A percentile compares a stretch with the other conserved stretches of the same genome.
phyloP scores from a whole-genome alignment of 2,888 invertebrate genomes.

The Ypsolopha scabrella region DNA sequence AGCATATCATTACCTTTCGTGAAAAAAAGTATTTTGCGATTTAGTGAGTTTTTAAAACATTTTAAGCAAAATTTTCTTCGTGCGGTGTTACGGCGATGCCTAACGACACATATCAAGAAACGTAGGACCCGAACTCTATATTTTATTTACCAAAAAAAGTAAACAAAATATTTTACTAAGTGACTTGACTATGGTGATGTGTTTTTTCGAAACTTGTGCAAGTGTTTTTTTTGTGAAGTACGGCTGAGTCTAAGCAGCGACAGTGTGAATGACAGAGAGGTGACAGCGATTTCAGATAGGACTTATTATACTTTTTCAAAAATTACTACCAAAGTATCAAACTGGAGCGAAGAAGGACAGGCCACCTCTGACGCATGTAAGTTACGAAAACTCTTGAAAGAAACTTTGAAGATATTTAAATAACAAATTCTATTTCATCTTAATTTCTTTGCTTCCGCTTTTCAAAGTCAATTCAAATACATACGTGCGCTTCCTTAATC shows the following conservation, averaged over 20 bases:
- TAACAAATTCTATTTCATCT: too few species aligned
- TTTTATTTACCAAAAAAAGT: conserved; percentile 29
- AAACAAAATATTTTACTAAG: conserved; percentile 40
- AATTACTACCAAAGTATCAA: conserved; percentile 69
- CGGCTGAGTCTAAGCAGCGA: conserved; percentile 45
- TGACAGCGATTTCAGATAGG: conserved; percentile 40
- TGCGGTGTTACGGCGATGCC: conserved; percentile 39
- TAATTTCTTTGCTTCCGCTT: not conserved
- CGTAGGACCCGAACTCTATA: conserved; percentile 64
- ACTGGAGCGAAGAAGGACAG: conserved; percentile 66
- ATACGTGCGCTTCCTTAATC: conserved; percentile 22
- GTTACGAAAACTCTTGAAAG: conserved; percentile 18
- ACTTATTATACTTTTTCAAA: conserved; percentile 50
- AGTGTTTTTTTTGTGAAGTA: conserved; percentile 45
- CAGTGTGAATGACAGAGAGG: conserved; percentile 44
- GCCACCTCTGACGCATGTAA: conserved; percentile 68
- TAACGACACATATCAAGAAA: conserved; percentile 62
- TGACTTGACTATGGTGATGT: conserved; percentile 45
- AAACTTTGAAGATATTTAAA: too few species aligned
- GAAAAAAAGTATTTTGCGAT: conserved; percentile 39
- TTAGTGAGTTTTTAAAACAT: conserved; percentile 44
- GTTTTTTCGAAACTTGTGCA: conserved; percentile 44
- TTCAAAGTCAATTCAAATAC: not conserved
- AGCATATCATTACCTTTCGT: conserved; percentile 37
- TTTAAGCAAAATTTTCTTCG: conserved; percentile 18